Conservation (phyloP, 1,140 invertebrate species). For the Aricia agestis region DNA sequence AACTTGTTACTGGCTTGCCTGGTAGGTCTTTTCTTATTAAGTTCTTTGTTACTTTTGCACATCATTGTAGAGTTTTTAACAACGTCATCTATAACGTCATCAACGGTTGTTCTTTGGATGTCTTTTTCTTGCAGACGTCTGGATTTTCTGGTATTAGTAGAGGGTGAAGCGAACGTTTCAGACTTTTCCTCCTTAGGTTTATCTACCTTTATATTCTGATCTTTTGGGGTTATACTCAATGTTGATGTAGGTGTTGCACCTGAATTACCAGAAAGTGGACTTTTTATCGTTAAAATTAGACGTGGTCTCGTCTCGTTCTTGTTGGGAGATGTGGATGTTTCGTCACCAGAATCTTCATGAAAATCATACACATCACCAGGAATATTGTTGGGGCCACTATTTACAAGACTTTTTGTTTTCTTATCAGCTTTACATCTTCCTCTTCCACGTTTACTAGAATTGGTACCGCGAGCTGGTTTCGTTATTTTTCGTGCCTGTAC, state of each 20-base stretch:
- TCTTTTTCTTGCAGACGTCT: constrained; percentile 87
- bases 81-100: constrained; percentile 92
- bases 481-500: constrained; percentile 77
- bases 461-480: constrained; percentile 73
- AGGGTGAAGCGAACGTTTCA: constrained; percentile 79
- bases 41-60: constrained; percentile 46
- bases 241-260: constrained; percentile 56
- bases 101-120: constrained; percentile 83
- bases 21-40: constrained; percentile 54
- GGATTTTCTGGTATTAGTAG: constrained; percentile 85
- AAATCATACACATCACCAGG: constrained; percentile 89
- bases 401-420: constrained; percentile 76
- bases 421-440: constrained; percentile 74
- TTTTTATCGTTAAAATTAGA: constrained; percentile 88
- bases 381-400: constrained; percentile 61
- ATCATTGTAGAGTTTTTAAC: constrained; percentile 78
- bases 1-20: constrained; percentile 54
- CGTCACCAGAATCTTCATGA: constrained; percentile 88
- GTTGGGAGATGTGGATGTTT: constrained; percentile 69
- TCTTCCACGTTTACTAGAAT: constrained; percentile 66
- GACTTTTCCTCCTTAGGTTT: constrained; percentile 76
- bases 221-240: constrained; percentile 56
- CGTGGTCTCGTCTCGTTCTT: constrained; percentile 80
- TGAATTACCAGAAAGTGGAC: constrained; percentile 71
- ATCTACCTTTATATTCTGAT: constrained; percentile 46